Percentiles rank a stretch among this genome's conserved stretches.
phyloP scores from a whole-genome alignment of 2,797 vertebrate genomes.

The Gymnopithys bicolor region DNA sequence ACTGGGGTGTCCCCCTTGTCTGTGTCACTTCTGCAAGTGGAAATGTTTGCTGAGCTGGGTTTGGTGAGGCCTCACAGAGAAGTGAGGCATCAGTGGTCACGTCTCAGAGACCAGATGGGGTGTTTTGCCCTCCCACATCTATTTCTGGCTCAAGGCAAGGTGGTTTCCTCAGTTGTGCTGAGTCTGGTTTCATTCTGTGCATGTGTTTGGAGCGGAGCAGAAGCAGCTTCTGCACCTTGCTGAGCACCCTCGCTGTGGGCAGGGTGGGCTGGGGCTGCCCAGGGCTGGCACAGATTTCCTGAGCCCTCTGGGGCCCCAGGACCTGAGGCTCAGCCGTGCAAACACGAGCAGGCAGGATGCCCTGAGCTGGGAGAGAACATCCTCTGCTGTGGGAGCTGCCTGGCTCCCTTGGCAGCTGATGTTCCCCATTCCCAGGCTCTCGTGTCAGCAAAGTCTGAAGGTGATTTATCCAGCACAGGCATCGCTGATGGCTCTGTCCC shows the following conservation, averaged over 20 bases:
- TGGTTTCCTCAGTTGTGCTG: not conserved
- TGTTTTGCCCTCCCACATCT: not conserved
- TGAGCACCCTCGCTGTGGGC: not conserved
- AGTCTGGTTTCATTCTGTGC: not conserved
- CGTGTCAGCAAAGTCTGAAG: not conserved
- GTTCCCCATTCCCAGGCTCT: not conserved
- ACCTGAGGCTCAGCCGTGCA: rapidly evolving
- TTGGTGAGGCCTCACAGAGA: not conserved
- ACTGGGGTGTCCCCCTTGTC: rapidly evolving
- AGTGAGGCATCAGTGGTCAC: not conserved
- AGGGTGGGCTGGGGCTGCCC: not conserved
- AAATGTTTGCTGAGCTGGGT: rapidly evolving
- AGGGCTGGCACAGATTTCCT: rapidly evolving
- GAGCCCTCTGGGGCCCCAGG: not conserved
- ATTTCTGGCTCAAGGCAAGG: not conserved
- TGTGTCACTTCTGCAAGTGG: not conserved
- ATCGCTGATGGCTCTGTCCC: not conserved
- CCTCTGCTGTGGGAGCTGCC: not conserved
- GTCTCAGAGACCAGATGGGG: not conserved
- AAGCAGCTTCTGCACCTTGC: rapidly evolving
- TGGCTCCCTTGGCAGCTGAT: not conserved
- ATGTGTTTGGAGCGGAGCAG: not conserved
- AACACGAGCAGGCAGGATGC: not conserved
- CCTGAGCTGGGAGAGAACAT: not conserved
- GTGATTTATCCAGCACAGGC: not conserved